Evolutionary conservation across 2,113 vertebrate species (phyloP), one percentile per base, ranked within the genome.

Genomic region (Galeopterus variegatus): DNA sequence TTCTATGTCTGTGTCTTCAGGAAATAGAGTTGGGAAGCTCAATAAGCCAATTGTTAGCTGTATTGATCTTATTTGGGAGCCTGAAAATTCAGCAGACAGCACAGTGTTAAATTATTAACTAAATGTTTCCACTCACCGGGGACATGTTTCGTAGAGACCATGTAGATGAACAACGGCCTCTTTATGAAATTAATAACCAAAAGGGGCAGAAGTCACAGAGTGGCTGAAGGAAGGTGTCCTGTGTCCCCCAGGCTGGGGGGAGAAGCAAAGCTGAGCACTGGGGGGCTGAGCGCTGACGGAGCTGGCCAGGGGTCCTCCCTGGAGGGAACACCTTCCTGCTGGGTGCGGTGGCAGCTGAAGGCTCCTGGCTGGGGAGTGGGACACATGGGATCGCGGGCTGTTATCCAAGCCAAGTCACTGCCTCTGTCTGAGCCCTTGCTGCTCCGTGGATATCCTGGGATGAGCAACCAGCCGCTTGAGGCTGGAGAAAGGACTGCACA

Each of bases 1-100:
- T 69, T 81, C 98, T 96, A 97, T 76, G 98, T 98, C 98, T 97
- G 65, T 98, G 98, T 99, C 99, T 99, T 98, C 98, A 97, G 98
- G 99, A 99, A 99, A 99, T 97, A 94, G 98, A 99, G 98, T 98
- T 89, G 79, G 98, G 95, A 98, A 98, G 98, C 99, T 99, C 99
- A 94, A 99, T 99, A 99, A 99, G 98, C 98, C 99, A 98, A 99
- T 99, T 99, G 99, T 98, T 99, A 98, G 98, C 98, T 98, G 98
- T 99, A 99, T 99, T 98, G 99, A 99, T 99, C 98, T 98, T 97
- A 96, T 98, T 98, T 98, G 98, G 99, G 77, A 98, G 97, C 97
- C 92, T 84, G 98, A 98, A 98, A 98, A 99, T 98, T 79, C 97
- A 98, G 98, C 99, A 98, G 99, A 98, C 97, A 96, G 97, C 98